Percentiles rank a stretch among this genome's conserved stretches.
phyloP scores from a whole-genome alignment of 2,113 vertebrate genomes.

The Erythrolamprus reginae region DNA sequence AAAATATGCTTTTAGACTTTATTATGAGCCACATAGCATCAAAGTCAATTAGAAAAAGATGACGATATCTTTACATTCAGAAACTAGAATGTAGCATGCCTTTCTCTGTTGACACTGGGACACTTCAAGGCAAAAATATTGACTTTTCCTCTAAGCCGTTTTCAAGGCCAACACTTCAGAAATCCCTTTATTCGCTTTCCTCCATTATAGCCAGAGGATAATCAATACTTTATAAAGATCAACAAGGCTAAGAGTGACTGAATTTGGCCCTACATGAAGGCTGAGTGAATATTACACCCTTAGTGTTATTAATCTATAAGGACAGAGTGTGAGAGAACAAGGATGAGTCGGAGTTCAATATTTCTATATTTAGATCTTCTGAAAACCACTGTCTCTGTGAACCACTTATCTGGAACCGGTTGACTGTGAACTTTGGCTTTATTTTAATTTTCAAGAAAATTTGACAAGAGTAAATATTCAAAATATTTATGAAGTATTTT shows the following conservation, averaged over 20 bases:
- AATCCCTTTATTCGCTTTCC: background rate
- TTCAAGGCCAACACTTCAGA: background rate
- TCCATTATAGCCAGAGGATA: background rate
- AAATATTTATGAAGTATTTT: background rate
- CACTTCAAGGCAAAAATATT: background rate
- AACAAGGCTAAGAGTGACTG: background rate
- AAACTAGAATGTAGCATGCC: background rate
- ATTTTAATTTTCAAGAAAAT: fast-evolving
- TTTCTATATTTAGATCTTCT: slow-evolving; percentile 52
- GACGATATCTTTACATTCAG: fast-evolving
- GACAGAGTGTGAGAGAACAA: slow-evolving; percentile 36
- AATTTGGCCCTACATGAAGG: background rate
- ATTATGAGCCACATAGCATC: background rate
- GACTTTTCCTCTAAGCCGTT: background rate
- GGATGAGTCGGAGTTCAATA: slow-evolving; percentile 38
- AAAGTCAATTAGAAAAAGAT: background rate
- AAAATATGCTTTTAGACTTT: background rate
- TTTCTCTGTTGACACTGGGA: background rate
- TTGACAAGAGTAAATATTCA: background rate
- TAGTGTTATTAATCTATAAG: background rate
- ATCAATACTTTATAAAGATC: background rate
- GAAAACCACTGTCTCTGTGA: slow-evolving; percentile 17
- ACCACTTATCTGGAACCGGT: background rate
- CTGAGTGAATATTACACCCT: background rate
- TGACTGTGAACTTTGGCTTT: background rate